Conservation (phyloP, 2,797 vertebrate genomes). For the Vireo griseus region DNA sequence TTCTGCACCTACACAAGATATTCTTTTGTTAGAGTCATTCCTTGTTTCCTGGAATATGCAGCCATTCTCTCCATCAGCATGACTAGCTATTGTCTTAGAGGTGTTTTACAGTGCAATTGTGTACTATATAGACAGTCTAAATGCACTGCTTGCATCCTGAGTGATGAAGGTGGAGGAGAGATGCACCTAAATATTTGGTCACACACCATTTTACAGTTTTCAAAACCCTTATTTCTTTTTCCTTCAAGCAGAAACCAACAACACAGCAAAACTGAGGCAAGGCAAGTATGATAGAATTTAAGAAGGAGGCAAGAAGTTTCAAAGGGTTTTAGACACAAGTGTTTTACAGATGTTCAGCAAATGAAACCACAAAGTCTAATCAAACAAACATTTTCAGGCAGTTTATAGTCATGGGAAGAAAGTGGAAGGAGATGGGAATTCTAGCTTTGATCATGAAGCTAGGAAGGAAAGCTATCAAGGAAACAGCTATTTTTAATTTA, state of each 20-base stretch:
- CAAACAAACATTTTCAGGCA: conserved; percentile 47
- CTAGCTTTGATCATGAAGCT: conserved; percentile 36
- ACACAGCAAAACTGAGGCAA: not conserved
- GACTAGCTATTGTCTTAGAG: not conserved
- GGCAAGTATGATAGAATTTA: not conserved
- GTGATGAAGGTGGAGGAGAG: not conserved
- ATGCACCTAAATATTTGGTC: not conserved
- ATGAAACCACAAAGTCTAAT: conserved; percentile 36
- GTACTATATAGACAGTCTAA: not conserved
- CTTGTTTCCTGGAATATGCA: not conserved
- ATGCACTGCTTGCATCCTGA: not conserved
- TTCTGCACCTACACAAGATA: not conserved
- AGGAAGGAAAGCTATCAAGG: not conserved
- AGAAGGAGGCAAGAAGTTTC: not conserved
- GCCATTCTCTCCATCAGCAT: not conserved
- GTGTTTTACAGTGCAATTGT: not conserved
- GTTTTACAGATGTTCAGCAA: conserved; percentile 55
- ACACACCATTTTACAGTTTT: not conserved
- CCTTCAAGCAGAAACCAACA: not conserved
- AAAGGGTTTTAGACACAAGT: conserved; percentile 47
- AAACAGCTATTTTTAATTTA: conserved; percentile 37
- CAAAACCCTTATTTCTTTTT: not conserved
- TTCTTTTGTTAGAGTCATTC: accelerated
- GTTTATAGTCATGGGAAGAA: conserved; percentile 44
- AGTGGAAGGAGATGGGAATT: conserved; percentile 28